phyloP scores from a whole-genome alignment of 2,113 vertebrate genomes.

The Chunga burmeisteri region DNA sequence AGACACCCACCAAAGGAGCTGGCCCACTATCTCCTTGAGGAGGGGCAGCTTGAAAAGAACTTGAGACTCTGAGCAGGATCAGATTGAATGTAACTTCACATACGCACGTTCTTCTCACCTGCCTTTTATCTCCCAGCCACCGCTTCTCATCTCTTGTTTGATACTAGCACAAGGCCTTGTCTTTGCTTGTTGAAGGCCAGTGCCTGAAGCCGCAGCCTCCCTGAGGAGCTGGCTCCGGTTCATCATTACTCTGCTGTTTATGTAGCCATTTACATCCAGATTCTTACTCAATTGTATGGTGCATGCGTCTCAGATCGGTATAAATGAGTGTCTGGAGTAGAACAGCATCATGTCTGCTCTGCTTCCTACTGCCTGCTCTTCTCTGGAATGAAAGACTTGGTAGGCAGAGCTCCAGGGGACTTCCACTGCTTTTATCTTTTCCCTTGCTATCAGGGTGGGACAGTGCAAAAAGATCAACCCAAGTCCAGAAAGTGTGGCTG shows the following conservation, averaged over 20 bases:
- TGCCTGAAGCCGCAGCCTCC: accelerated
- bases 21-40: neutral
- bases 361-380: neutral
- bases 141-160: neutral
- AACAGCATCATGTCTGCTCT: neutral
- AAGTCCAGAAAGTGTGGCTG: neutral
- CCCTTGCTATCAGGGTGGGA: neutral
- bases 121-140: neutral
- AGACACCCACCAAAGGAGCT: neutral
- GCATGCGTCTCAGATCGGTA: neutral
- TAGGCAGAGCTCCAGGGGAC: neutral
- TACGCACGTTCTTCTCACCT: neutral
- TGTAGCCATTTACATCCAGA: neutral
- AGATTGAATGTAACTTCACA: neutral
- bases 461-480: neutral
- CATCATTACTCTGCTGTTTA: neutral
- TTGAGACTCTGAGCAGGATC: neutral
- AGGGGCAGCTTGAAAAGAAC: neutral
- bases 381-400: neutral
- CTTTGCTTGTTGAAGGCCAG: neutral
- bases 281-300: accelerated
- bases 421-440: neutral
- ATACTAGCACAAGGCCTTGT: neutral
- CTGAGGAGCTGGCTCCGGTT: neutral
- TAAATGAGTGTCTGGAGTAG: neutral